Evolutionary conservation across 2,113 vertebrate genomes (phyloP).

Genomic region (Dromiciops gliroides): DNA sequence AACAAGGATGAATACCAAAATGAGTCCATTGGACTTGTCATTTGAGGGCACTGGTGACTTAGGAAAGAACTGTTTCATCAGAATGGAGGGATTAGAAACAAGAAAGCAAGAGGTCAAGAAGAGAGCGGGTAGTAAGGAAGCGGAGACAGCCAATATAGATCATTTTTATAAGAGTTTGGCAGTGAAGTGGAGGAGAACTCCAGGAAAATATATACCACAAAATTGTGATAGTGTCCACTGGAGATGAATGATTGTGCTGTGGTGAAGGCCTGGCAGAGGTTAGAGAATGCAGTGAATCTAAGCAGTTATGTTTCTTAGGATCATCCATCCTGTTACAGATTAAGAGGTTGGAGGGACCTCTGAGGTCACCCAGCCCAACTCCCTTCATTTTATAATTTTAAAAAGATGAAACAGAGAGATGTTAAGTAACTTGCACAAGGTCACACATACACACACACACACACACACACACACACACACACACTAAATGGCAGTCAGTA

Average conservation of each 20-base stretch:
- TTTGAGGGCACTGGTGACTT: neutral
- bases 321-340: neutral
- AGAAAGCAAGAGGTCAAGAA: neutral
- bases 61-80: neutral
- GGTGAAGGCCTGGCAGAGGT: neutral
- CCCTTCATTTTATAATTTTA: neutral
- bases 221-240: neutral
- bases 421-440: neutral
- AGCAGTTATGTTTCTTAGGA: neutral
- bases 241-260: neutral
- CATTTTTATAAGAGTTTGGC: neutral
- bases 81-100: neutral
- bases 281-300: neutral
- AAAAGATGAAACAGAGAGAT: neutral
- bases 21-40: neutral
- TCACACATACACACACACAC: neutral
- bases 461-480: neutral
- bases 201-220: neutral
- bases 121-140: neutral
- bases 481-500: neutral
- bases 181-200: neutral
- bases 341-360: neutral
- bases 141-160: neutral
- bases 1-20: neutral
- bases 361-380: neutral